A percentile compares a stretch with the other conserved stretches of the same genome.
phyloP scores from a whole-genome alignment of 1,140 invertebrate species.

The Bilobella aurantiaca region DNA sequence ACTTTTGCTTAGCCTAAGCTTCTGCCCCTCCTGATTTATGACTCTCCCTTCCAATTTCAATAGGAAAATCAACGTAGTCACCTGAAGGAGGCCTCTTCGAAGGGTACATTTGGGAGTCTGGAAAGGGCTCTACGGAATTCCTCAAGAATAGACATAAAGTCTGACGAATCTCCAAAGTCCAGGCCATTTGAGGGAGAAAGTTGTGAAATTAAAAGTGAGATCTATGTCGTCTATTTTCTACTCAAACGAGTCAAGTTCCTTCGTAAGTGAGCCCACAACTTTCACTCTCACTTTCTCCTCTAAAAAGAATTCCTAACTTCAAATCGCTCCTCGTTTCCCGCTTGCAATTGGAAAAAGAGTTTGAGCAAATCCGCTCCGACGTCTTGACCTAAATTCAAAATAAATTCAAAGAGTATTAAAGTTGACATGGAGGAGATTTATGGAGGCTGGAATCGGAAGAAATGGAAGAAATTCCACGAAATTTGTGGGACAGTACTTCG shows the following conservation, averaged over 20 bases:
- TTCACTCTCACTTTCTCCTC: not conserved
- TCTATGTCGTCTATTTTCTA: not conserved
- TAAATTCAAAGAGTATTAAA: conserved; percentile 14
- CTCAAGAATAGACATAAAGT: not conserved
- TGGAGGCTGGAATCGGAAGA: not conserved
- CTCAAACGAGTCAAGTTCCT: not conserved
- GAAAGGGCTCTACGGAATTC: not conserved
- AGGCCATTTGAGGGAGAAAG: not conserved
- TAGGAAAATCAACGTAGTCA: not conserved
- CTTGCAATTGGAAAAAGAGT: conserved; percentile 13
- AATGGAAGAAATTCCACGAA: too few relatives aligned
- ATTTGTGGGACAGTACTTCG: not conserved
- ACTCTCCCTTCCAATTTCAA: not conserved
- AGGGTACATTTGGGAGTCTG: not conserved
- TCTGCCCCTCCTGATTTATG: not conserved
- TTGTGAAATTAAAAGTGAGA: not conserved
- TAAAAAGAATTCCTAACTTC: not conserved
- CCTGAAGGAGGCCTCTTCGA: not conserved
- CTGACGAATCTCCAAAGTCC: not conserved
- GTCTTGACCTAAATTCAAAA: conserved; percentile 28
- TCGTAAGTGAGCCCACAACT: not conserved
- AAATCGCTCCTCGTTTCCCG: not conserved
- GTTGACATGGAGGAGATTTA: not conserved
- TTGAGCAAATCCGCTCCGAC: conserved; percentile 23
- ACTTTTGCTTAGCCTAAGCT: conserved; percentile 5